phyloP scores from a whole-genome alignment of 1,140 invertebrate species.

The Aphis craccivora region DNA sequence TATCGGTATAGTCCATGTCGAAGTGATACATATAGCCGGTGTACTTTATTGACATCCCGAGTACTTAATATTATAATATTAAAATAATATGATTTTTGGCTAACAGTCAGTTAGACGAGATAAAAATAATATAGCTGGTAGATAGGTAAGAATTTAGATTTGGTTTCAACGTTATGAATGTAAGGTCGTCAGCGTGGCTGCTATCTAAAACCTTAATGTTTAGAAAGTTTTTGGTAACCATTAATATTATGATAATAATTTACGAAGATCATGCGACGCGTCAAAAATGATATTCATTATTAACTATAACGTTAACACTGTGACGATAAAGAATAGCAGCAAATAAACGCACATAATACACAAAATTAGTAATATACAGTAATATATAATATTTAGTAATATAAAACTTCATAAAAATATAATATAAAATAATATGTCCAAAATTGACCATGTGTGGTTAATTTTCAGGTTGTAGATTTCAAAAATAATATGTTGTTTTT shows the following conservation, averaged over 20 bases:
- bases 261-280: background rate
- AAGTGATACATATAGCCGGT: background rate
- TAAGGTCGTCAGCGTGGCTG: background rate
- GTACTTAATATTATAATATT: background rate
- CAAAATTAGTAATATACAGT: too few species aligned
- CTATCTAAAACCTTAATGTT: background rate
- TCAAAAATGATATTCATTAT: background rate
- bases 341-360: background rate
- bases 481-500: background rate
- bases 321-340: background rate
- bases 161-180: background rate
- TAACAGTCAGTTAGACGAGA: background rate
- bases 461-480: too few species aligned
- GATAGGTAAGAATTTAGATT: background rate
- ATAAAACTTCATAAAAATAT: background rate
- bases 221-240: background rate
- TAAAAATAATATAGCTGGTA: background rate
- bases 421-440: too few species aligned
- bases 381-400: too few species aligned
- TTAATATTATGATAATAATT: background rate
- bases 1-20: background rate
- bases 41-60: background rate
- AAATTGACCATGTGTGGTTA: too few species aligned
- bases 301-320: background rate
- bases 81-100: background rate